Evolutionary conservation across 2,888 invertebrate genomes (phyloP), one percentile per base, ranked within the genome.

Genomic region (Allolobophora icterica): DNA sequence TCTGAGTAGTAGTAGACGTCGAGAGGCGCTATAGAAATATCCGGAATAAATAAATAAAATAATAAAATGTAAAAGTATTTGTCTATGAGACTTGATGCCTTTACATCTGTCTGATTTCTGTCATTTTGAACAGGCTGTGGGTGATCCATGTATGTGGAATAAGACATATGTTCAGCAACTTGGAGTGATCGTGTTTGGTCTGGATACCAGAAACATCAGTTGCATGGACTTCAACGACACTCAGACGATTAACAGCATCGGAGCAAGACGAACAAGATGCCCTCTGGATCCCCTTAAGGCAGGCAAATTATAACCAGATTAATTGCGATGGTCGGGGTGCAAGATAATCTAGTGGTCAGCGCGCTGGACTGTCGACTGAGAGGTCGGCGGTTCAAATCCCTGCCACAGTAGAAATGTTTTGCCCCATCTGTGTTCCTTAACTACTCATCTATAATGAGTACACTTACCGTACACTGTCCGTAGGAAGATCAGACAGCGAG

Each of bases 61-160:
- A n/a, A n/a, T n/a, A n/a, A n/a, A n/a, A n/a, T n/a, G n/a, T n/a
- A n/a, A n/a, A n/a, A n/a, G n/a, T n/a, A n/a, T n/a, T n/a, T n/a
- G n/a, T n/a, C n/a, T n/a, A n/a, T n/a, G n/a, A 84, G 19, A 13
- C 33, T 17, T 35, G 33, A 84, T 35, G 84, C 84, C 33, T 84
- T 33, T 19, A 84, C 84, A 21, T 15, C 8, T 35, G 33, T 34
- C 84, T 11, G 33, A 34, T 34, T 34, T 84, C 33, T 21, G 30
- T 33, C 33, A n/a, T 87, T 89, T 5, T 33, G 24, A 3, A 40
- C 90, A 90, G 90, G 58, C 52, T 34, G n/a, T 90, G 30, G 90
- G 90, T 34, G 35, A 45, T 90, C 90, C 90, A 1, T 90, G 90
- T 58, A n/a, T 58, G n/a, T 90, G 90, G 90, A 58, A 45, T 35